Conservation (phyloP, 1,140 invertebrate species). For the Conus betulinus region DNA sequence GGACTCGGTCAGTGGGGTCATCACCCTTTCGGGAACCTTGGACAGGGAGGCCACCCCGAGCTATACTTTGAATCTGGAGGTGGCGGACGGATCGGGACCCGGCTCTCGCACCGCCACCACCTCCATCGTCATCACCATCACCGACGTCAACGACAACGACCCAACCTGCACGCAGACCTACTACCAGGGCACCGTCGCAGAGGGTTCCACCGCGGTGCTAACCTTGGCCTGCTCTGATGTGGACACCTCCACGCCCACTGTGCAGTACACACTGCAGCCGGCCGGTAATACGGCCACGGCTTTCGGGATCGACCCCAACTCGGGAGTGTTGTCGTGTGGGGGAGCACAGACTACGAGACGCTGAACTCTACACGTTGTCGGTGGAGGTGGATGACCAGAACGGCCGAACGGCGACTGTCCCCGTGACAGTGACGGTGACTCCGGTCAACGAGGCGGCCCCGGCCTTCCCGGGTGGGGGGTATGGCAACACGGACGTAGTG, state of each 20-base stretch:
- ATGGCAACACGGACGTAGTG: constrained; percentile 40
- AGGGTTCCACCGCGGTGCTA: constrained; percentile 43
- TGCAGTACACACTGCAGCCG: constrained; percentile 46
- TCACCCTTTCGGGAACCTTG: constrained; percentile 37
- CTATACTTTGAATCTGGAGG: constrained; percentile 48
- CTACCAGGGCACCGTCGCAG: constrained; percentile 36
- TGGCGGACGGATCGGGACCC: constrained; percentile 38
- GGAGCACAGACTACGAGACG: constrained; percentile 50
- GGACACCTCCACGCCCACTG: constrained; percentile 39
- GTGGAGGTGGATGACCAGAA: constrained; percentile 72
- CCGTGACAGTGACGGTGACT: constrained; percentile 76
- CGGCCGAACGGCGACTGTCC: constrained; percentile 24
- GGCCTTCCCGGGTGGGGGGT: constrained; percentile 78
- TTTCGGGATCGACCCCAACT: constrained; percentile 34
- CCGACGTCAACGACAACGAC: constrained; percentile 58
- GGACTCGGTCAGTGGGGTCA: constrained; percentile 46
- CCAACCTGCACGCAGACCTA: constrained; percentile 43
- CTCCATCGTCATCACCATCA: constrained; percentile 48
- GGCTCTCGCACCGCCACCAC: constrained; percentile 41
- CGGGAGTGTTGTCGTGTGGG: constrained; percentile 39
- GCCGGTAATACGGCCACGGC: constrained; percentile 39
- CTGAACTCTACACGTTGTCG: constrained; percentile 53
- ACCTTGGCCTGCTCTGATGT: constrained; percentile 50
- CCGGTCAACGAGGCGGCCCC: constrained; percentile 90
- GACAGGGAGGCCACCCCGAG: constrained; percentile 40